Base-by-base conservation (phyloP, 1,140 invertebrate genomes). In the Neelides sp. region DNA sequence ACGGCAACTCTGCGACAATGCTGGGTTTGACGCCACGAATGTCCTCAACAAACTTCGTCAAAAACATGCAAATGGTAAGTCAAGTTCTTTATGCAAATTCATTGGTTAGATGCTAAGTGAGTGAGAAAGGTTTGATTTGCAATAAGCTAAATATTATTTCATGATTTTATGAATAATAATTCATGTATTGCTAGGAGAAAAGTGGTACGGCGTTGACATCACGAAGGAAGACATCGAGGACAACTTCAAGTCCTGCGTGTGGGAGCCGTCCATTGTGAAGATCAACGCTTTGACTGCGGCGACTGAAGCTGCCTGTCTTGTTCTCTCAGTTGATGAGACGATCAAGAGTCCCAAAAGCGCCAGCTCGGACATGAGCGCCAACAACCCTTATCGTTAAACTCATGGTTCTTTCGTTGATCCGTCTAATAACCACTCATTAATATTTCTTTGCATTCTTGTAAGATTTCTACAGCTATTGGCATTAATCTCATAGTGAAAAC, bases 1-100 rank as follows among this genome's bases (percentile, higher is more conserved):
- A 13, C 63, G 94, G 30, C 95, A 99, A 75, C 72, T 99, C 35
- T 96, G 92, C 68, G 92, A 98, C 66, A 99, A 99, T 70, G 96
- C 95, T 54, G 96, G 96, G 15, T 92, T 99, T 65, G 95, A 99
- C 71, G 90, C 94, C 0, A 98, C 93, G 26, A 92, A 93, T 67
- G 87, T 98, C 65, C 73, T 99, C 13, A 98, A 98, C 68, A 94
- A 97, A 73, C 72, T 99, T 26, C 72, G 96, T 15, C 90, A 97
- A 66, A 92, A 89, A 62, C 95, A 99, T 69, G 86, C 93, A 34
- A 80, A 86, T 69, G 89, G 91, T 73, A 62, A 64, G 56, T 22
- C 13, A 17, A n/a, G n/a, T n/a, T n/a, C n/a, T n/a, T n/a, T n/a
- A n/a, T n/a, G n/a, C n/a, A n/a, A n/a, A n/a, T n/a, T n/a, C n/a